A percentile compares a stretch with the other conserved stretches of the same genome.
Conservation (phyloP, 2,888 invertebrate species). For the Lepidocyrtoides sp. region DNA sequence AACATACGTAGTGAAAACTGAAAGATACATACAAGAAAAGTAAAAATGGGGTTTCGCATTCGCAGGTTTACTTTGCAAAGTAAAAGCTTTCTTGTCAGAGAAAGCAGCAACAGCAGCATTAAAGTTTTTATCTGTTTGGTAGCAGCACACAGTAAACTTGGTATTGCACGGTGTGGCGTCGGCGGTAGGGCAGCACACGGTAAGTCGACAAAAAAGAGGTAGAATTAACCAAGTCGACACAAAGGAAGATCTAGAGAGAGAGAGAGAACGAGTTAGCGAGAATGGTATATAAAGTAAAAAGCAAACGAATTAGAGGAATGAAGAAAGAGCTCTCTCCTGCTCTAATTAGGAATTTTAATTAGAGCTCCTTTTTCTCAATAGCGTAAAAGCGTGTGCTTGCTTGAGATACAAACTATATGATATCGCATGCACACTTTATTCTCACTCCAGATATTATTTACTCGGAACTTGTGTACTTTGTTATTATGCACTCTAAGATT, state of each 20-base stretch:
- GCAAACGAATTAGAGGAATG: slow-evolving; percentile 83
- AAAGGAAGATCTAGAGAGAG: background rate
- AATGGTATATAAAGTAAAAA: slow-evolving; percentile 78
- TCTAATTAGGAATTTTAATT: slow-evolving; percentile 85
- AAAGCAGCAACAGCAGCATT: slow-evolving; percentile 33
- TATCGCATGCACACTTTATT: background rate
- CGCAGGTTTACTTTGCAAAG: background rate
- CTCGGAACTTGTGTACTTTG: background rate
- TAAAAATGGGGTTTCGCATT: background rate
- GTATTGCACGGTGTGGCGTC: background rate
- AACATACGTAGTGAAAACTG: slow-evolving; percentile 11
- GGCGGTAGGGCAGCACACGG: slow-evolving; percentile 23
- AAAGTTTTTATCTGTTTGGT: slow-evolving; percentile 56
- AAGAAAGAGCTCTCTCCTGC: slow-evolving; percentile 81
- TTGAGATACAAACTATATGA: background rate
- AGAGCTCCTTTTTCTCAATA: slow-evolving; percentile 78
- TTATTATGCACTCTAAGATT: slow-evolving; percentile 34
- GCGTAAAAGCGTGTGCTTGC: slow-evolving; percentile 9
- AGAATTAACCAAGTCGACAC: slow-evolving; percentile 61
- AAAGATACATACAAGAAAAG: background rate
- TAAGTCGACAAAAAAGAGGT: slow-evolving; percentile 40
- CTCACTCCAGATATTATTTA: background rate
- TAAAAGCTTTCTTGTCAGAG: background rate
- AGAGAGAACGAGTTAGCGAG: background rate
- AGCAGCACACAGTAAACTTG: slow-evolving; percentile 53